Base-by-base conservation (phyloP, 2,113 vertebrate genomes). In the Vulpes lagopus region DNA sequence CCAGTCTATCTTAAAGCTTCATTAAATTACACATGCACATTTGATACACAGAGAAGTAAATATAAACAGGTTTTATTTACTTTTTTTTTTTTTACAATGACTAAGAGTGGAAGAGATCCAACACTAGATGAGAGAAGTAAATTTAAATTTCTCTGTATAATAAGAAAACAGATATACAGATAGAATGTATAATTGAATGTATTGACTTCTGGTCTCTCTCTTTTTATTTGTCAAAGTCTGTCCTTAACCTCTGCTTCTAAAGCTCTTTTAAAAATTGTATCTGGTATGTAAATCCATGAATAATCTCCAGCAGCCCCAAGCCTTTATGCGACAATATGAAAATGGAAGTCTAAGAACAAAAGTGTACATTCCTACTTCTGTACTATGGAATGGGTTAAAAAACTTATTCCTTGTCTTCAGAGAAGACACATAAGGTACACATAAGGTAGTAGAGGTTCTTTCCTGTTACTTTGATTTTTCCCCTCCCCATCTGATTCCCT, bases 51-150 rank as follows among this genome's bases (percentile, higher is more conserved):
- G 73, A 91, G 49, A 22, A 74, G 23, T 59, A 91, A 65, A 73
- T 59, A 1, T 67, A 83, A 62, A 71, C 1, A 38, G 49, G 15
- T 74, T 89, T 85, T 83, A 89, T n/a, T 85, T 62, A 57, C 38
- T 16, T 76, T 49, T 74, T 8, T 96, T 35, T 20, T 89, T 86
- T 79, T 95, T 73, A 74, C 19, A 89, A n/a, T 83, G 79, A 60
- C 25, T 88, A 76, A 32, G 17, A 6, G 11, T 78, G 62, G 53
- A 78, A 60, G 5, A 78, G 43, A 91, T 62, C 1, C 2, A 84
- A 16, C 22, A 53, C 19, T 53, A 49, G 35, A 67, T 25, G 3
- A 62, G 4, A 90, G 17, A 78, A 60, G 7, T 55, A 51, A 79
- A 27, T 89, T 91, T 23, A 74, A 85, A 32, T 67, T 64, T 67